Base-by-base conservation (phyloP, 1,140 invertebrate species). In the Tetramorium simillimum region DNA sequence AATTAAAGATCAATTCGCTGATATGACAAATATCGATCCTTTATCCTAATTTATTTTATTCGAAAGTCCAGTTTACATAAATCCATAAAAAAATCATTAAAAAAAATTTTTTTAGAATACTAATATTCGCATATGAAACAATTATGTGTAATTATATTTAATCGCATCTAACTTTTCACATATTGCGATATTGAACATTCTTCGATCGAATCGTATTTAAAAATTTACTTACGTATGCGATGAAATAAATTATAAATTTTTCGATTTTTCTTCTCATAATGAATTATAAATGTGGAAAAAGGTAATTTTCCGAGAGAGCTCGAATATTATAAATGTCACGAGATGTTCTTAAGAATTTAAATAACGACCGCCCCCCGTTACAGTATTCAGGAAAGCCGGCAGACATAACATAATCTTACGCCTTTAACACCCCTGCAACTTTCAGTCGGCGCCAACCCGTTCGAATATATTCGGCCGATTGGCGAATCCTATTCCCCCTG, bases 401-500 rank as follows among this genome's bases (percentile, higher is more conserved):
- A 78, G 76, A 80, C 76, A 51, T 67, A 81, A 81, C 33, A 67
- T 80, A 69, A 81, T 80, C 33, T 80, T 51, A 12, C 40, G 43
- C 53, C 53, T 49, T 60, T 62, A 60, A 84, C 53, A 75, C 65
- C 76, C 28, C 49, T 43, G 16, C 21, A 43, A 70, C 28, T 46
- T 43, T 14, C 51, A 58, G 37, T 9, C 49, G 63, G 51, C 21
- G 46, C 49, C 49, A 80, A 67, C 18, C 18, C 51, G 51, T n/a
- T 72, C 51, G 65, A 69, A 53, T 16, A 18, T 78, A 78, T 78
- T 62, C 76, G 60, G 28, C 28, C 65, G 78, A 70, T 70, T 62
- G 62, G 28, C 62, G 78, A 81, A 81, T 81, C 65, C 51, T 73
- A 82, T 62, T 84, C 80, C 69, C 40, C 53, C 40, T 33, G 80